A percentile compares a stretch with the other conserved stretches of the same genome.
phyloP scores from a whole-genome alignment of 2,113 vertebrate genomes.

The Oncorhynchus keta region DNA sequence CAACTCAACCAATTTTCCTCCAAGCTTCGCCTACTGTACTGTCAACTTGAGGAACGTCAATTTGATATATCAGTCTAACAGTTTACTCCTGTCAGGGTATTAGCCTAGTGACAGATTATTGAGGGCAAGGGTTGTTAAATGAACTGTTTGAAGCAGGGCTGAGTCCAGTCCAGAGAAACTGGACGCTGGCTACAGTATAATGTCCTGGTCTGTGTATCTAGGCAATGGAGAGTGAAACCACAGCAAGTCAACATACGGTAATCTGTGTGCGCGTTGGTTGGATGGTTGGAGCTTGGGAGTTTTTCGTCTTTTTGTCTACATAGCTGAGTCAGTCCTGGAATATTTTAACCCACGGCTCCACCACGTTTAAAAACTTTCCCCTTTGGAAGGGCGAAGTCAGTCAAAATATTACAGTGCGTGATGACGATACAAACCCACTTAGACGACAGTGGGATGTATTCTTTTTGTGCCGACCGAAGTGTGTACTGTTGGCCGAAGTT shows the following conservation, averaged over 20 bases:
- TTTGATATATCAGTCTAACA: background rate
- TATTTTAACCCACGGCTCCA: conserved; percentile 23
- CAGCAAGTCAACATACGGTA: conserved; percentile 49
- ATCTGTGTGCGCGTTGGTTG: conserved; percentile 13
- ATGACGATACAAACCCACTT: conserved; percentile 19
- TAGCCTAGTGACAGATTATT: conserved; percentile 24
- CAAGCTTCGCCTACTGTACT: background rate
- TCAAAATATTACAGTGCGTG: conserved; percentile 29
- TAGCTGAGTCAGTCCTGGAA: conserved; percentile 40
- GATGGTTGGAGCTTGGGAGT: background rate
- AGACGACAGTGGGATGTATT: background rate
- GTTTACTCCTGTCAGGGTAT: background rate
- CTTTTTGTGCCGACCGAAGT: background rate
- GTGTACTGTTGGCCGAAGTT: conserved; percentile 10
- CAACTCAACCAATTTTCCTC: background rate
- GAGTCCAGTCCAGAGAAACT: conserved; percentile 17
- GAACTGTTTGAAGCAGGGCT: background rate
- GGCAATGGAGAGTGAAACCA: conserved; percentile 47
- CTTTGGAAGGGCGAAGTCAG: background rate
- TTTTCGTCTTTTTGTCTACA: conserved; percentile 29
- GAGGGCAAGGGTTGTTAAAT: conserved; percentile 6
- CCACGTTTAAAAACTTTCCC: conserved; percentile 26
- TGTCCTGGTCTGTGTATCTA: conserved; percentile 38
- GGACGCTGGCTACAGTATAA: conserved; percentile 28
- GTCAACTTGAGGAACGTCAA: background rate